Percentiles rank a stretch among this genome's conserved stretches.
phyloP scores from a whole-genome alignment of 2,888 invertebrate species.

The Phyllotreta striolata region DNA sequence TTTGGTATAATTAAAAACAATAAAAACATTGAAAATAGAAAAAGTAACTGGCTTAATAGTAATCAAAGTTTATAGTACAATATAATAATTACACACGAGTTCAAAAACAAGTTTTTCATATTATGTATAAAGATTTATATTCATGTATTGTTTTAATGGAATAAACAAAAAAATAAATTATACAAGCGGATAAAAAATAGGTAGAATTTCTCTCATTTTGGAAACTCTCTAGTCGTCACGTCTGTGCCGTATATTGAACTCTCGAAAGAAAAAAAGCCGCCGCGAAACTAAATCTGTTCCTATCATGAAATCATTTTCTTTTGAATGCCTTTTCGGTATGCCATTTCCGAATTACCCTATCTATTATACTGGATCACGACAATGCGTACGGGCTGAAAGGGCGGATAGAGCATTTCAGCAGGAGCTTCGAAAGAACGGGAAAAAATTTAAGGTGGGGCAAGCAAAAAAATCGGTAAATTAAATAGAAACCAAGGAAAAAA shows the following conservation, averaged over 20 bases:
- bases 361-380: constrained; percentile 32
- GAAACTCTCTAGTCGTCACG: not conserved
- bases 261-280: not conserved
- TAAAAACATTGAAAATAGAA: too few species aligned
- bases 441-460: constrained; percentile 1
- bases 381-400: constrained; percentile 25
- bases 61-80: too few species aligned
- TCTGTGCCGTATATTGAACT: constrained; percentile 14
- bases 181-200: too few species aligned
- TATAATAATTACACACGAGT: too few species aligned
- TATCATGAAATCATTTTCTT: constrained; percentile 36
- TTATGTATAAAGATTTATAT: too few species aligned
- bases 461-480: not conserved
- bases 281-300: constrained; percentile 29
- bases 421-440: not conserved
- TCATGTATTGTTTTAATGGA: too few species aligned
- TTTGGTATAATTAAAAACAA: too few species aligned
- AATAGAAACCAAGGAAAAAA: too few species aligned
- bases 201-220: too few species aligned
- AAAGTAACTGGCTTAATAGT: too few species aligned
- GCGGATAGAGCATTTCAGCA: not conserved
- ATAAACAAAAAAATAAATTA: too few species aligned
- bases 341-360: constrained; percentile 31
- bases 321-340: constrained; percentile 30
- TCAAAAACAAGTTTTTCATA: too few species aligned